These are phyloP conservation scores for Porites lobata DNA, from an alignment of 92 coral and sea anemone genomes.

Conservation along the genomic window DNA sequence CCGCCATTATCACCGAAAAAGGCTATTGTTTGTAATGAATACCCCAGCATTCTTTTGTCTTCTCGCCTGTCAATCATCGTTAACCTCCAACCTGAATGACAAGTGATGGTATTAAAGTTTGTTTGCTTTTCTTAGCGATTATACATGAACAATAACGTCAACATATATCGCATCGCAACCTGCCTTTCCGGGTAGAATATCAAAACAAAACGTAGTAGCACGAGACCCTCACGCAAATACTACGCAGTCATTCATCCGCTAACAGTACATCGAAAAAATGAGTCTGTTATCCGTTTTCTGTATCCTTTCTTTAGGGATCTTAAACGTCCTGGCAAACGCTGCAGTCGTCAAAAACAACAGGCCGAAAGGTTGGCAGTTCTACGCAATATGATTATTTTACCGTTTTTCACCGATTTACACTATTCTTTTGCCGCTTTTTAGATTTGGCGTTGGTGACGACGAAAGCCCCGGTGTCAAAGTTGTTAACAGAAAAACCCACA, in stretches of 20 bases:
- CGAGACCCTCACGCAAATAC: conserved; percentile 44
- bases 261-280: conserved; percentile 15
- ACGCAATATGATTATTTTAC: not conserved
- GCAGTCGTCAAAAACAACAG: conserved; percentile 16
- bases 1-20: conserved; percentile 5
- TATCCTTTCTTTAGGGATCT: conserved; percentile 2
- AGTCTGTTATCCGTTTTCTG: conserved; percentile 1
- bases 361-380: conserved; percentile 17
- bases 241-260: conserved; percentile 24
- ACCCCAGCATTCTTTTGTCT: not conserved
- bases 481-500: not conserved
- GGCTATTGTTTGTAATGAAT: conserved; percentile 16
- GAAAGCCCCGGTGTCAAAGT: not conserved
- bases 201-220: conserved; percentile 41
- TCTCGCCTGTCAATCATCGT: conserved; percentile 26
- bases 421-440: conserved; percentile 9
- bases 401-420: not conserved
- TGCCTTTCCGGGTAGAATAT: conserved; percentile 52
- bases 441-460: not conserved
- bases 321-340: conserved; percentile 10
- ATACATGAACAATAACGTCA: conserved; percentile 44
- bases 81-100: conserved; percentile 26
- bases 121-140: conserved; percentile 17
- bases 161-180: conserved; percentile 11
- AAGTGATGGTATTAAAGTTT: conserved; percentile 33